Percentiles rank a stretch among this genome's conserved stretches.
Conservation (phyloP, 1,140 invertebrate species). For the Glomeris maerens region DNA sequence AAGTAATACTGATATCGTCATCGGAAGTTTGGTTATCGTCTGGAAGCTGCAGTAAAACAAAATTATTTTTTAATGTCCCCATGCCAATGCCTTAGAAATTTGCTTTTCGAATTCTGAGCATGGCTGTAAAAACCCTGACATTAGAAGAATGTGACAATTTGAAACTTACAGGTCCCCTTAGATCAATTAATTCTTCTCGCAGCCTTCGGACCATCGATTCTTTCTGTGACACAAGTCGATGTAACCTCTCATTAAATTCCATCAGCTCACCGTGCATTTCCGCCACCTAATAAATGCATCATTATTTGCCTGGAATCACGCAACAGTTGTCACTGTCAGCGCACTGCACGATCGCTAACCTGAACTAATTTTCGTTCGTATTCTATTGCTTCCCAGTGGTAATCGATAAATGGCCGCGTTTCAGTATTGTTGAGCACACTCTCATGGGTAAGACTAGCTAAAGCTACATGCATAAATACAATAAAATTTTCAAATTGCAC, state of each 20-base stretch:
- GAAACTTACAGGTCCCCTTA: constrained; percentile 47
- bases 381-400: constrained; percentile 56
- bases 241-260: constrained; percentile 70
- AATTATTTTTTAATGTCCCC: too few relatives aligned
- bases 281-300: constrained; percentile 47
- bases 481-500: background rate
- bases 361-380: constrained; percentile 83
- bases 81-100: too few relatives aligned
- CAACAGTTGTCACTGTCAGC: too few relatives aligned
- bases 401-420: constrained; percentile 32
- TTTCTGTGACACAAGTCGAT: constrained; percentile 38
- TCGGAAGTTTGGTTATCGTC: constrained; percentile 22
- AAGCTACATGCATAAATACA: constrained; percentile 5
- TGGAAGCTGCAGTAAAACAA: constrained; percentile 21
- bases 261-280: constrained; percentile 93
- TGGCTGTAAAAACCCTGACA: background rate
- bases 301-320: background rate
- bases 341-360: constrained; percentile 30
- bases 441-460: constrained; percentile 14
- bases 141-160: background rate
- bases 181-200: constrained; percentile 41
- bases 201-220: constrained; percentile 46
- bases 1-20: constrained; percentile 23
- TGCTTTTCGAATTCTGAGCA: too few relatives aligned
- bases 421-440: constrained; percentile 29